Conservation (phyloP, 2,113 vertebrate genomes). For the Plecotus auritus region DNA sequence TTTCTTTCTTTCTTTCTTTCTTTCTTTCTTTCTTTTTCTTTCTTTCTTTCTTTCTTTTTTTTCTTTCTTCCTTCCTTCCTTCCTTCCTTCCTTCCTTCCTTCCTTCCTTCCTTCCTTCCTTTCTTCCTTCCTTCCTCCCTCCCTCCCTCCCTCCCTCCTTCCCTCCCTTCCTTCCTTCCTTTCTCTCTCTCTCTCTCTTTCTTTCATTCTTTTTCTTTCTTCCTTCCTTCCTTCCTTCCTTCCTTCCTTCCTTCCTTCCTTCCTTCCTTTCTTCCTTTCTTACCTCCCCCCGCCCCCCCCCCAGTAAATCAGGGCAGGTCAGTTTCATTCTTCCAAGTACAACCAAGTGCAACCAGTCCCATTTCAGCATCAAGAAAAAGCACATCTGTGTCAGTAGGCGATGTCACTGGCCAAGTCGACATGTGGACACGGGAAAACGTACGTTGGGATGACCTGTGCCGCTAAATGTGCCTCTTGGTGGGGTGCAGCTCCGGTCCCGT, state of each 20-base stretch:
- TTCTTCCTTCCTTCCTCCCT: not conserved
- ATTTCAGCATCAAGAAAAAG: slow-evolving; percentile 28
- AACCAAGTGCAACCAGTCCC: not conserved
- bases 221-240: too few species aligned
- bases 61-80: not conserved
- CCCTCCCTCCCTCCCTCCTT: too few species aligned
- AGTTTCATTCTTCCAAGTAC: not conserved
- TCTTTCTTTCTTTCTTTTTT: not conserved
- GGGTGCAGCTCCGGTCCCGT: not conserved
- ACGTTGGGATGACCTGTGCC: not conserved
- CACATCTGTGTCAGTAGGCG: not conserved
- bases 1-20: not conserved
- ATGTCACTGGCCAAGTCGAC: not conserved
- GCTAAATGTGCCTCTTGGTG: not conserved
- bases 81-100: not conserved
- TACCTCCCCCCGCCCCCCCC: not conserved
- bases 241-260: too few species aligned
- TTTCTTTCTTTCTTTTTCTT: not conserved
- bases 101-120: not conserved
- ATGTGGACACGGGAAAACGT: not conserved
- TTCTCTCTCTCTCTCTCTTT: too few species aligned
- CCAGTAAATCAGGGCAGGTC: not conserved
- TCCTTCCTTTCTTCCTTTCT: not conserved
- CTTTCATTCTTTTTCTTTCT: too few species aligned
- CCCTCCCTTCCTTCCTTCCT: too few species aligned